phyloP scores from a whole-genome alignment of 2,113 vertebrate species.

The Hemicordylus capensis region DNA sequence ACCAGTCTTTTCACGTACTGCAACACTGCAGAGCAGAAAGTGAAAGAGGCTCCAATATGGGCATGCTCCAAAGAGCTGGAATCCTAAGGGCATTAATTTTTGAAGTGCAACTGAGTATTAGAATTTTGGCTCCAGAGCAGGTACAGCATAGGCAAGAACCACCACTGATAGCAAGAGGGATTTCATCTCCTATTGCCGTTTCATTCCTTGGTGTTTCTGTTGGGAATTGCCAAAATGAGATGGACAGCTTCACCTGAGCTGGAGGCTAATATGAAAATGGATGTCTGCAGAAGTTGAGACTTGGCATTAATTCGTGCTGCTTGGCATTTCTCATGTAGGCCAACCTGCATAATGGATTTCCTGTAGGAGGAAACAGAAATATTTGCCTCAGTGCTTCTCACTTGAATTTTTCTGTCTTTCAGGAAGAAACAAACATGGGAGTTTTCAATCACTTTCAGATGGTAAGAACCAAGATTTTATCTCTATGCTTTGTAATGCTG shows the following conservation, averaged over 20 bases:
- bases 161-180: background rate
- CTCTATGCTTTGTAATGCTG: background rate
- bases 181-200: background rate
- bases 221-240: background rate
- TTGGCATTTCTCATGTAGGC: background rate
- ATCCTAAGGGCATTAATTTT: background rate
- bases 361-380: background rate
- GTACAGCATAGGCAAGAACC: background rate
- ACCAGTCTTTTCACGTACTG: background rate
- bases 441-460: conserved; percentile 86
- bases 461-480: conserved; percentile 74
- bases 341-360: conserved; percentile 2
- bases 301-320: background rate
- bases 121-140: background rate
- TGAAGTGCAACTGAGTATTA: background rate
- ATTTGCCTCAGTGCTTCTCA: background rate
- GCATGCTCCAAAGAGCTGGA: background rate
- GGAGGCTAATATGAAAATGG: background rate
- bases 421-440: conserved; percentile 85
- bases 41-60: background rate
- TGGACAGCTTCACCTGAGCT: background rate
- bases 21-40: background rate
- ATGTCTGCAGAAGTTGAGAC: background rate
- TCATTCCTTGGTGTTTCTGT: background rate
- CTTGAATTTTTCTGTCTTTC: conserved; percentile 52